Base-by-base conservation (phyloP, 1,140 invertebrate genomes). In the Aphelinus certus region DNA sequence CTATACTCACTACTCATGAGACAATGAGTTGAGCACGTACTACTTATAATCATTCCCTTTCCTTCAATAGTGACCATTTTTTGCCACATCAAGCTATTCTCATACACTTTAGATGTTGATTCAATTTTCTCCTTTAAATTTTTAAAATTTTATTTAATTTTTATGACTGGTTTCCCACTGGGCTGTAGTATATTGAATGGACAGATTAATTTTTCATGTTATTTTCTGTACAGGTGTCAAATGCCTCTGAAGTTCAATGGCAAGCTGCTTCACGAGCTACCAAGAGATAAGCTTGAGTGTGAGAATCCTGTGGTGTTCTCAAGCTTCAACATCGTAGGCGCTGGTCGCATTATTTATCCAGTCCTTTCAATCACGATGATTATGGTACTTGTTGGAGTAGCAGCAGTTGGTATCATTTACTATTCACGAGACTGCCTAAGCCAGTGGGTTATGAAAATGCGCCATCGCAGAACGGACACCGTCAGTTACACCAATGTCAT, bases 401-500 rank as follows among this genome's bases (percentile, higher is more conserved):
- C 82, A 2, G 7, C 83, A 3, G 70, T 76, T 1, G 68, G 49
- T 45, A 62, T 81, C n/a, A 80, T 84, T 64, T 80, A 86, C 46
- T 60, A 86, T 4, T 72, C 81, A n/a, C 83, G 78, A 72, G 82
- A 76, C 68, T 80, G 83, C 10, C 69, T 86, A 46, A 76, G 78
- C 5, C 81, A 84, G 42, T 87, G 85, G 84, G 74, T 78, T 6
- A 79, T 83, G 51, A 82, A 82, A 71, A 81, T 81, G 73, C 85
- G 81, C 49, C 81, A 80, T 61, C 81, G 80, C 42, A 79, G 80
- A 7, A 74, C 79, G 47, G 84, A 87, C 64, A 86, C 86, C 3
- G 84, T 88, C 57, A 83, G 82, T 42, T 88, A 88, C 70, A 85
- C 81, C 65, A 88, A 87, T 74, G 86, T 88, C 26, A 80, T 85